A percentile compares a stretch with the other conserved stretches of the same genome.
phyloP scores from a whole-genome alignment of 2,797 vertebrate species.

The Tapera naevia region DNA sequence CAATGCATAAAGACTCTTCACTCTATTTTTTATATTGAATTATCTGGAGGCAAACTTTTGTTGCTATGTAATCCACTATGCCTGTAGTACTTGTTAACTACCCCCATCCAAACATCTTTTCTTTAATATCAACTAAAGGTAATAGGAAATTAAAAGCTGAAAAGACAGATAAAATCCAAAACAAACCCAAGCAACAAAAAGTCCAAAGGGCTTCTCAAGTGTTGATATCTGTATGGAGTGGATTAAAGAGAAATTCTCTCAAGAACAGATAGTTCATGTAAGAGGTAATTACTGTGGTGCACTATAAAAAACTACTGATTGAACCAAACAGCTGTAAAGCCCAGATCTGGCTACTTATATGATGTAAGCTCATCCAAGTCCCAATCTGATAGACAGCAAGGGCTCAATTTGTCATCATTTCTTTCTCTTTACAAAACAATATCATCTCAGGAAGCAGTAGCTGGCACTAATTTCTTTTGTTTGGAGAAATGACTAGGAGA shows the following conservation, averaged over 20 bases:
- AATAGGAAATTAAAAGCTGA: background rate
- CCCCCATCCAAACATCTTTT: background rate
- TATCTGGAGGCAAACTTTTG: background rate
- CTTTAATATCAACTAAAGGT: background rate
- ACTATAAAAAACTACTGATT: background rate
- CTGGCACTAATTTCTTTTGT: background rate
- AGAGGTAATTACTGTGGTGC: background rate
- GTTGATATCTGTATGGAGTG: background rate
- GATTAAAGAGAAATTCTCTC: background rate
- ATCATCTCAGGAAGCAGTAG: background rate
- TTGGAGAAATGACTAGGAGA: background rate
- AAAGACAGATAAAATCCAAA: background rate
- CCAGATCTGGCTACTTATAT: background rate
- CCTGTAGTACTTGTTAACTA: background rate
- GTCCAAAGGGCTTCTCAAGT: fast-evolving
- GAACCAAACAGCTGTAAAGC: background rate
- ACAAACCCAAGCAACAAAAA: background rate
- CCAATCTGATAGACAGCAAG: background rate
- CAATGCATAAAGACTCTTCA: background rate
- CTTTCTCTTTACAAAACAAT: background rate
- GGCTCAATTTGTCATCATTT: background rate
- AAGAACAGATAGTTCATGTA: background rate
- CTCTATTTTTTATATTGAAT: background rate
- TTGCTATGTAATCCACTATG: background rate
- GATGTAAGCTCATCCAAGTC: background rate